A percentile compares a stretch with the other conserved stretches of the same genome.
phyloP scores from a whole-genome alignment of 2,888 invertebrate genomes.

The Melieria crassipennis region DNA sequence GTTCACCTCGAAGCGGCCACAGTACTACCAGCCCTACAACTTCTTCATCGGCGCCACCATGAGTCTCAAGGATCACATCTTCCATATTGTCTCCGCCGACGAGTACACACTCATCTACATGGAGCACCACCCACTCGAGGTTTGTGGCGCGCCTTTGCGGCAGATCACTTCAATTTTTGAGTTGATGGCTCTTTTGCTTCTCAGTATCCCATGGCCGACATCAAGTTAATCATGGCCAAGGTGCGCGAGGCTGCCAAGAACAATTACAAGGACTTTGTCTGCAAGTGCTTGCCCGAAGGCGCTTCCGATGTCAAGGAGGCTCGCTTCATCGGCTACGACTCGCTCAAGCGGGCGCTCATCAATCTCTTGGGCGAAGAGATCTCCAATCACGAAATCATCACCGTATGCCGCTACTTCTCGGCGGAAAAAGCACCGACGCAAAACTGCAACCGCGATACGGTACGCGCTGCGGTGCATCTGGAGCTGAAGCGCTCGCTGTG shows the following conservation, averaged over 20 bases:
- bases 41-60: slow-evolving; percentile 86
- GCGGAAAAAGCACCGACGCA: slow-evolving; percentile 69
- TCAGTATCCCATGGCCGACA: slow-evolving; percentile 79
- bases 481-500: slow-evolving; percentile 78
- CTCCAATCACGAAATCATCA: slow-evolving; percentile 83
- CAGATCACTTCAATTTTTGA: background rate
- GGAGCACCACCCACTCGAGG: slow-evolving; percentile 81
- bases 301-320: slow-evolving; percentile 43
- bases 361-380: slow-evolving; percentile 75
- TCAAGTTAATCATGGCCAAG: slow-evolving; percentile 78
- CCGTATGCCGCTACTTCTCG: slow-evolving; percentile 78
- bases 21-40: slow-evolving; percentile 79
- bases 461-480: slow-evolving; percentile 75
- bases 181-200: slow-evolving; percentile 8
- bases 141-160: slow-evolving; percentile 53
- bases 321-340: slow-evolving; percentile 56
- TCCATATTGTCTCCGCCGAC: slow-evolving; percentile 83
- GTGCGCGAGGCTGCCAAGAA: slow-evolving; percentile 75
- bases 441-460: slow-evolving; percentile 65
- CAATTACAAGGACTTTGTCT: slow-evolving; percentile 80
- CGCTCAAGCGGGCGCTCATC: slow-evolving; percentile 71
- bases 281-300: slow-evolving; percentile 70
- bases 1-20: slow-evolving; percentile 77
- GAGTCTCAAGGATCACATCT: slow-evolving; percentile 80
- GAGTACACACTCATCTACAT: slow-evolving; percentile 87